Evolutionary conservation across 2,113 vertebrate species (phyloP), one percentile per base, ranked within the genome.

Genomic region (Brachionichthys hirsutus): DNA sequence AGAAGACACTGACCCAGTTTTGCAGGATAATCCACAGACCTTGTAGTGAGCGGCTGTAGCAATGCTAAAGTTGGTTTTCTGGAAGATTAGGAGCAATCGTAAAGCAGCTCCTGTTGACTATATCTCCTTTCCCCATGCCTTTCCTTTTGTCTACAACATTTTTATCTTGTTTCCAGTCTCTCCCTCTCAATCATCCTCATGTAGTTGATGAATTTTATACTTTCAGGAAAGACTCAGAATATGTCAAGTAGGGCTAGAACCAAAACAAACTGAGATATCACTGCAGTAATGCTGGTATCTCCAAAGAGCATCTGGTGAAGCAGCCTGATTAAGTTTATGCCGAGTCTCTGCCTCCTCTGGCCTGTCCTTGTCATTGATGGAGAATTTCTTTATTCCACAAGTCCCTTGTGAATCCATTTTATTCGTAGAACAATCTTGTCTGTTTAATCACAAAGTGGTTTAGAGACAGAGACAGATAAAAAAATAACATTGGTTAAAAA

Each of bases 401-500:
- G 35, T 53, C 49, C 8, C 2, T 50, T 60, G 41, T 14, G 65
- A 54, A 54, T 35, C 44, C 3, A 30, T 30, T 46, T 62, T 48
- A 61, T 70, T 66, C 60, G 52, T 3, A 48, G 35, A 54, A 52
- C 44, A 62, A 47, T 41, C 35, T 41, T n/a, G 11, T 40, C 41
- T n/a, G 43, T 42, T 54, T 60, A n/a, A 47, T 53, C 24, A 41
- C 44, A 44, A 35, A 41, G 12, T 14, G 38, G 6, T 54, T 63
- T 17, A 54, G 22, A 54, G 49, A 40, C 20, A 35, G 4, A 53
- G 44, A 17, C 9, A 41, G 30, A 76, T 36, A 43, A 58, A 54
- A 19, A 61, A 44, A 15, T 30, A 40, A 15, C 34, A 58, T 46
- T 10, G 64, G 38, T 34, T 44, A 43, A 75, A 76, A 67, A 54